Conservation (phyloP, 2,888 invertebrate species). For the Ochropleura plecta region DNA sequence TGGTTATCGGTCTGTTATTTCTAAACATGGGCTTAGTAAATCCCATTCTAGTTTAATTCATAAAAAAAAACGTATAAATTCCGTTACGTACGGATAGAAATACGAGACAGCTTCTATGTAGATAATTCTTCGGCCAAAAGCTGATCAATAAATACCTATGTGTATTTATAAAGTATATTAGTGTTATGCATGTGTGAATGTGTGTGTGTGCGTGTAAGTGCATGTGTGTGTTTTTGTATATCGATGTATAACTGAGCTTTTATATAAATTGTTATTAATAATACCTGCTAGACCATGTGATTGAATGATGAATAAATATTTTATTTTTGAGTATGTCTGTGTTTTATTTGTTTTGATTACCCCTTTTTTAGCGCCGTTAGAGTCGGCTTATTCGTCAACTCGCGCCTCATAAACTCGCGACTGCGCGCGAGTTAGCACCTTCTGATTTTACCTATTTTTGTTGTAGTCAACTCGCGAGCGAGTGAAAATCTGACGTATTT, state of each 20-base stretch:
- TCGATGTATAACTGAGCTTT: conserved; percentile 66
- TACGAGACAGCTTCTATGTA: neutral
- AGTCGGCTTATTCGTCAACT: too few relatives aligned
- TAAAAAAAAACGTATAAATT: neutral
- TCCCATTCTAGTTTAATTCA: neutral
- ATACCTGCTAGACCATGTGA: conserved; percentile 69
- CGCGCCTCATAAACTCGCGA: too few relatives aligned
- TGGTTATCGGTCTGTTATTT: neutral
- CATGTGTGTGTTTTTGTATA: conserved; percentile 69
- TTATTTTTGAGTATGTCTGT: conserved; percentile 68
- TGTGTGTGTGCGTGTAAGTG: conserved; percentile 61
- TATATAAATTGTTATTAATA: conserved; percentile 76
- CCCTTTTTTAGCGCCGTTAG: neutral
- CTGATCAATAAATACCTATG: conserved; percentile 12
- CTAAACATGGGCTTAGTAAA: neutral
- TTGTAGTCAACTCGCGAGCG: too few relatives aligned
- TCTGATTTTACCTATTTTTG: too few relatives aligned
- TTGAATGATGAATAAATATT: conserved; percentile 76
- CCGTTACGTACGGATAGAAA: neutral
- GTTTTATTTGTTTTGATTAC: conserved; percentile 15
- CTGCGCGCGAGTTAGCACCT: too few relatives aligned
- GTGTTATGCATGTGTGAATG: conserved; percentile 55
- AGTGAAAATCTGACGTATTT: too few relatives aligned
- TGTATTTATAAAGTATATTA: conserved; percentile 43
- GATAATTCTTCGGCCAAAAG: neutral